Base-by-base conservation (phyloP, 2,113 vertebrate genomes). In the Gymnorhina tibicen region DNA sequence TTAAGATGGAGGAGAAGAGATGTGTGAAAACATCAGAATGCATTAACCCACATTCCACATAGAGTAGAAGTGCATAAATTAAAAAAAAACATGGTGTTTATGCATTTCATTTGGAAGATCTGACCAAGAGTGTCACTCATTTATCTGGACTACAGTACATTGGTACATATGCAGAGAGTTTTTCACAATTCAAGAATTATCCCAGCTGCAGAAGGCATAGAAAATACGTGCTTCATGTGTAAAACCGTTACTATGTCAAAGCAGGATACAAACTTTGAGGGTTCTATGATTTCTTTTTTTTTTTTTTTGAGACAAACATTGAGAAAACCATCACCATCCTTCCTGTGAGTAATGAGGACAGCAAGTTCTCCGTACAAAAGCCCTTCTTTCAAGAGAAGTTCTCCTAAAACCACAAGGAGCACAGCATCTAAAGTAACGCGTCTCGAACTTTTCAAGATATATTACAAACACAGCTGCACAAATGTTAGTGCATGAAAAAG, bases 401-500 rank as follows among this genome's bases (percentile, higher is more conserved):
- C 69, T 93, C 87, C 79, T 89, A 68, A 95, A 95, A 93, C 66
- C 95, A 95, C 83, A 90, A 97, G 83, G 47, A 95, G 27, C 81
- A 72, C 5, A 84, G 69, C 63, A 89, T 85, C 85, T 85, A 79
- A 94, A 96, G 62, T 64, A 92, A 93, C 44, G 50, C 46, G 84
- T 90, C 89, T 95, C 73, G 73, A 85, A 88, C 83, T 96, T 97
- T 85, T 84, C 63, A 95, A 84, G 92, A 87, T 90, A 87, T 60
- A 91, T 93, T 92, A 94, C 91, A 96, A 96, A 94, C 93, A 96
- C 97, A 97, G 96, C 97, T 97, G 97, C 49, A 5, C 86, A 96
- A 97, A 96, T 1, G 13, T 88, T 93, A 94, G 93, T 59, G 66
- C 79, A 88, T 58, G 42, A 96, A 93, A 91, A 94, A 91, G 30